Evolutionary conservation across 2,888 invertebrate species (phyloP), one percentile per base, ranked within the genome.

Genomic region (Hydrotaea diabolus): DNA sequence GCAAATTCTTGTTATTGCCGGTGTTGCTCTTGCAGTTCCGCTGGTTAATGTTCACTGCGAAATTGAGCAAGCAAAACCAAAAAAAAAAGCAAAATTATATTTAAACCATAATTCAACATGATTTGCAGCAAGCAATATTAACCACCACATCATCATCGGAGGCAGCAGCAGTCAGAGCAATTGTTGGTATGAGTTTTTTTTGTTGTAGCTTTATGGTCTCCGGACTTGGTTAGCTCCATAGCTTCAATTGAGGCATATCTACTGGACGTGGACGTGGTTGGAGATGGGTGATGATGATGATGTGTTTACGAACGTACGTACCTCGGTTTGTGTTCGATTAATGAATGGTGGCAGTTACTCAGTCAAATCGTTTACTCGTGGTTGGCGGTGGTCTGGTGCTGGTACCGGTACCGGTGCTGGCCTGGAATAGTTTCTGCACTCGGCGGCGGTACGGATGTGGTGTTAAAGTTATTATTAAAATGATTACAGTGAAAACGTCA

Each of bases 31-130:
- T 55, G 53, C 26, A n/a, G 77, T 64, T 79, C 71, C 62, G 69
- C 43, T 69, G 53, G 46, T 84, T 76, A 77, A 71, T 80, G 75
- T 79, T 81, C 23, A 31, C 2, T 31, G 21, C 64, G 73, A 79
- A 85, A 77, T 69, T 85, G 79, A 73, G 62, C 72, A 81, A 15
- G n/a, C n/a, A n/a, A n/a, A n/a, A n/a, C n/a, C n/a, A n/a, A n/a
- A n/a, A n/a, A n/a, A n/a, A n/a, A n/a, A n/a, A n/a, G n/a, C n/a
- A 57, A 79, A 80, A 82, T 80, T 82, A 82, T 85, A 74, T 82
- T 85, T 74, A 77, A 85, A 85, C 82, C 73, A 82, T 82, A 85
- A 85, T 85, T 85, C 79, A 85, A 85, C 79, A 85, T 82, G 85
- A 85, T 82, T 85, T 85, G 82, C 85, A 74, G 79, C 79, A 46